Base-by-base conservation (phyloP, 2,113 vertebrate species). In the Tenebrosternarchus preto region DNA sequence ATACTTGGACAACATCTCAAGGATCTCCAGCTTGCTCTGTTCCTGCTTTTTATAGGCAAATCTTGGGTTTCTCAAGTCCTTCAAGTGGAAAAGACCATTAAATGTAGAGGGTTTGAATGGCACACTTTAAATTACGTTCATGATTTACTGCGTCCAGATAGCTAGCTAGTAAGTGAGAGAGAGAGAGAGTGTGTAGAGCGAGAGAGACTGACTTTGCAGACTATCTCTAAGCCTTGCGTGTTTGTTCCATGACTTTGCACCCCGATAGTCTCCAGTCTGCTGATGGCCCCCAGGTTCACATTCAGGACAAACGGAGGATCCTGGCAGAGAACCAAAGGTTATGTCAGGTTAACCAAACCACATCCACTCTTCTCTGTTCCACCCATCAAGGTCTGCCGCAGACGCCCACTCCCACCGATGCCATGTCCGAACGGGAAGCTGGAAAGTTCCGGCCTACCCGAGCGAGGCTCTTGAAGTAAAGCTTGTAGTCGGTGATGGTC, bases 41-140 rank as follows among this genome's bases (percentile, higher is more conserved):
- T 95, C 95, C 84, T 96, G 95, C 75, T 92, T 93, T 88, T 95
- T 97, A 86, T 96, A 99, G 64, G 97, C 94, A 83, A 99, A 95
- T 85, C 96, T 91, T 70, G 95, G 90, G 88, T 95, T 98, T 91
- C 97, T 96, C 94, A 98, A 94, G 91, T 99, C 97, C 97, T 99
- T 90, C 81, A 11, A 92, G 86, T 80, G 33, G 56, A 2, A 4
- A 0, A 57, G 1, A 19, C 31, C 20, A 57, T 16, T 16, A 20
- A 50, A 61, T 36, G 53, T 15, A 39, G 55, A 64, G 33, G 12
- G 5, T 6, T 39, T 46, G 20, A 20, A 20, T 20, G 19, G 68
- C 12, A 1, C 29, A 55, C 5, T 22, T 36, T 24, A 12, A 17
- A 20, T 63, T 17, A 29, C 24, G 15, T 61, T 25, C 6, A 27